Base-by-base conservation (phyloP, 2,888 invertebrate species). In the Drosophila demipolita region DNA sequence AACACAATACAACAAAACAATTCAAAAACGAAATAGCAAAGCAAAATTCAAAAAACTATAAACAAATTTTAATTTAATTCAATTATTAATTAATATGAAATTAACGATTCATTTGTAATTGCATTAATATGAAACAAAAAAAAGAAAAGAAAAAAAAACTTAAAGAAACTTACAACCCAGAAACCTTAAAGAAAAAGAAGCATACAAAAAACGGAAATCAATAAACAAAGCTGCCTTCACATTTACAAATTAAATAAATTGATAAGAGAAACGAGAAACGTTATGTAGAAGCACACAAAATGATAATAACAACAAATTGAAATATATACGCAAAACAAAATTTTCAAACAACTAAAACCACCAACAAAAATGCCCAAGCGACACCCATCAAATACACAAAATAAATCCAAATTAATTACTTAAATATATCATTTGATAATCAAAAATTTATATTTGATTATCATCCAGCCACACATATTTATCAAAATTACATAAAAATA, bases 181-280 rank as follows among this genome's bases (percentile, higher is more conserved):
- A 81, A 72, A 69, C 81, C 78, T 78, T 75, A 77, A 75, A 64
- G 55, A 82, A 78, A 84, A 75, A 79, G 66, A 82, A 79, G 68
- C 66, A 79, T 82, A 80, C 81, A 84, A 79, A 84, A 91, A 91
- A 92, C 91, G 91, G 89, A 92, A 92, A 92, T 92, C 92, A 91
- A 92, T 91, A 90, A 91, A 91, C 91, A 91, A 92, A 91, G 91
- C 91, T 91, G 91, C 91, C 91, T 91, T 91, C 91, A 91, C 91
- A 90, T 92, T 90, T 87, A 87, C 87, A 87, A 87, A 90, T 90
- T 89, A 86, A 88, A 86, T 89, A 86, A 86, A 87, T 90, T 65
- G 64, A 75, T 70, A 89, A 84, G 81, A 78, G 66, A 73, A 75
- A 73, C 74, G 78, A 72, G 74, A 76, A 82, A 80, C 62, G 85